These are phyloP conservation scores for Microtus pennsylvanicus DNA, from an alignment of 2,113 vertebrate species.

Conservation along the genomic window DNA sequence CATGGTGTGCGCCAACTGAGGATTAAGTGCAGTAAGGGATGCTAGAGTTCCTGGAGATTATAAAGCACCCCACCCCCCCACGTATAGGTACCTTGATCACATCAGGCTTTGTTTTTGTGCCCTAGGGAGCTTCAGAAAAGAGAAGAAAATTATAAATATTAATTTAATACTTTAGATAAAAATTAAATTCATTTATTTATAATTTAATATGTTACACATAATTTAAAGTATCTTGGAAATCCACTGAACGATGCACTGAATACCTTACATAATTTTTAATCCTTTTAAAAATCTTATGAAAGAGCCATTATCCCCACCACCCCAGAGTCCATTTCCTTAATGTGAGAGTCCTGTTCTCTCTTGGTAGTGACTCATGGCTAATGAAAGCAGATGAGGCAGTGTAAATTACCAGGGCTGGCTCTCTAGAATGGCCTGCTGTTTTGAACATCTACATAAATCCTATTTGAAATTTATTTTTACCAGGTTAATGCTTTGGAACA, in stretches of 20 bases:
- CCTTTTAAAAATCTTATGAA: slow-evolving; percentile 8
- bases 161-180: slow-evolving; percentile 3
- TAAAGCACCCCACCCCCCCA: neutral
- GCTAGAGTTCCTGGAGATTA: neutral
- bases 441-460: slow-evolving; percentile 2
- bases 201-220: slow-evolving; percentile 25
- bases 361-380: neutral
- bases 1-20: neutral
- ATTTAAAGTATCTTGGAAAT: neutral
- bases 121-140: neutral
- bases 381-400: neutral
- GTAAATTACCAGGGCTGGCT: neutral
- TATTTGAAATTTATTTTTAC: neutral
- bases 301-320: neutral
- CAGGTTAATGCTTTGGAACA: neutral
- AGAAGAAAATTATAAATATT: neutral
- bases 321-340: slow-evolving; percentile 1
- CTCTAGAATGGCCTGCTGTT: neutral
- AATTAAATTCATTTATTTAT: slow-evolving; percentile 11
- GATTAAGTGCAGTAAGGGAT: neutral
- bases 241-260: neutral
- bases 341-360: neutral
- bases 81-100: neutral
- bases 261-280: slow-evolving; percentile 45
- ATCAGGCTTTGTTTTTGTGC: neutral